A percentile compares a stretch with the other conserved stretches of the same genome.
phyloP scores from a whole-genome alignment of 2,888 invertebrate genomes.

The Tetramorium bicarinatum region DNA sequence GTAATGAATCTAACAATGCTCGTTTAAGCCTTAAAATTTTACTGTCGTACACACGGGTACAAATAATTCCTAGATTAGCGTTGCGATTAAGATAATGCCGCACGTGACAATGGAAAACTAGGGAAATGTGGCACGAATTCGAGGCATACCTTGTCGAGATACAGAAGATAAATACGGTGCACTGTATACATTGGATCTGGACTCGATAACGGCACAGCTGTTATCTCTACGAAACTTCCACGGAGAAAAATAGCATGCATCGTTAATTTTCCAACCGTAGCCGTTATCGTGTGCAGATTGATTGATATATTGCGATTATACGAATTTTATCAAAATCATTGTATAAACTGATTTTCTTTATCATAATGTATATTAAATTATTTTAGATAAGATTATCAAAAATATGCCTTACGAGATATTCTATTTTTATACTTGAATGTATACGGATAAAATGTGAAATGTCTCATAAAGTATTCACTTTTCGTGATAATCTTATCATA shows the following conservation, averaged over 20 bases:
- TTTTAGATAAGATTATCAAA: not conserved
- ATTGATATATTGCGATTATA: not conserved
- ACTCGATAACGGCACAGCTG: slow-evolving; percentile 33
- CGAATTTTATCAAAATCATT: not conserved
- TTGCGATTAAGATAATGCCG: slow-evolving; percentile 25
- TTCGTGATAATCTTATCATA: not conserved
- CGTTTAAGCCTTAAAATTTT: slow-evolving; percentile 1
- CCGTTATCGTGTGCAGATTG: not conserved
- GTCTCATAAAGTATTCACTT: not conserved
- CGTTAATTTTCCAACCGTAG: not conserved
- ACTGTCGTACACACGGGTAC: not conserved
- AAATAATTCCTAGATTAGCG: not conserved
- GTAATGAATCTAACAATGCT: not conserved
- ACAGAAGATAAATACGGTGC: slow-evolving; percentile 31
- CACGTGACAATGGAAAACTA: slow-evolving; percentile 35
- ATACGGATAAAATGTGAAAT: not conserved
- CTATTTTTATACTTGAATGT: not conserved
- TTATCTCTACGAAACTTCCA: not conserved
- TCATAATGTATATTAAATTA: not conserved
- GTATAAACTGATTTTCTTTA: not conserved
- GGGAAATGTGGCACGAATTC: slow-evolving; percentile 44
- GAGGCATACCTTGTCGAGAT: slow-evolving; percentile 55
- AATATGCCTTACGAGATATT: not conserved
- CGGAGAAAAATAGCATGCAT: not conserved
- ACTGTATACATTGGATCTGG: slow-evolving; percentile 17